Evolutionary conservation across 2,113 vertebrate genomes (phyloP).

Genomic region (Sander lucioperca): DNA sequence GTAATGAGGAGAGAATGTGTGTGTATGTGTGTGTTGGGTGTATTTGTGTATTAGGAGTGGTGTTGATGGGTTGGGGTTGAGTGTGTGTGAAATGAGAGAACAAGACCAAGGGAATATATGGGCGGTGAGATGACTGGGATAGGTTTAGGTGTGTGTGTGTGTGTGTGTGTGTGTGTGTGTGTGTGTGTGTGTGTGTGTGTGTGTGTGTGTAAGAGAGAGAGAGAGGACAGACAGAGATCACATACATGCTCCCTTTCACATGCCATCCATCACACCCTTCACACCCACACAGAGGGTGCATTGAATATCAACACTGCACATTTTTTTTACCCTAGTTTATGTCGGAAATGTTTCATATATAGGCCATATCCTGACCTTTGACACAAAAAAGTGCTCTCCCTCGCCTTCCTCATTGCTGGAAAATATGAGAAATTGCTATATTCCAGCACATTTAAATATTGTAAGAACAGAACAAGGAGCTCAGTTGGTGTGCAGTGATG

Average conservation of each 20-base stretch:
- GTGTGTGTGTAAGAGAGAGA: background rate
- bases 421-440: background rate
- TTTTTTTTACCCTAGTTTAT: conserved; percentile 6
- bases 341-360: background rate
- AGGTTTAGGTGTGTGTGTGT: conserved; percentile 16
- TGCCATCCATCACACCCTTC: conserved; percentile 14
- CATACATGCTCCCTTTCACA: conserved; percentile 25
- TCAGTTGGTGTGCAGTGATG: background rate
- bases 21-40: conserved; percentile 30
- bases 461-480: background rate
- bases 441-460: background rate
- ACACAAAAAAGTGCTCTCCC: background rate
- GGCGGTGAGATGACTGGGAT: conserved; percentile 54
- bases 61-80: conserved; percentile 57
- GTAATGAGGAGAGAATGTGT: conserved; percentile 73
- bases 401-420: background rate
- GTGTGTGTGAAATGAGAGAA: conserved; percentile 71
- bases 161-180: conserved; percentile 11
- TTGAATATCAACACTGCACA: conserved; percentile 2
- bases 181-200: conserved; percentile 1
- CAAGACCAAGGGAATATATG: conserved; percentile 49
- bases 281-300: conserved; percentile 1
- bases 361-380: conserved; percentile 28
- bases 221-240: conserved; percentile 28
- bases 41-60: conserved; percentile 58